Evolutionary conservation across 2,797 vertebrate species (phyloP).

Genomic region (Typhlichthys subterraneus): DNA sequence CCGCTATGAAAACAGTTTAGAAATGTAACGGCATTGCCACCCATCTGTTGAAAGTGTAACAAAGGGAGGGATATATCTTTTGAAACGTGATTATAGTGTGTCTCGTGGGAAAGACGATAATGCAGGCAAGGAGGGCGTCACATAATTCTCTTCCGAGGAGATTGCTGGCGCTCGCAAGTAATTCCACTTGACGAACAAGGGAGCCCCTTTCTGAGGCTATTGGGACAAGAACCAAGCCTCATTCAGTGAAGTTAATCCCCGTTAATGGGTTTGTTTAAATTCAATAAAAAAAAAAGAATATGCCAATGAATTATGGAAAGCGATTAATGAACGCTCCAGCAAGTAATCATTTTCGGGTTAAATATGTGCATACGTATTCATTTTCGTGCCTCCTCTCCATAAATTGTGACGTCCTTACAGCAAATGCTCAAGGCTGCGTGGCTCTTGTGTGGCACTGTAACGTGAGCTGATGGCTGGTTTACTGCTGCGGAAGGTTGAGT

Average conservation of each 20-base stretch:
- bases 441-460: neutral
- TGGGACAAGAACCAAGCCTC: conserved; percentile 75
- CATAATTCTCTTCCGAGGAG: conserved; percentile 71
- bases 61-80: conserved; percentile 49
- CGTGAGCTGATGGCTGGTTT: too few species aligned
- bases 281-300: conserved; percentile 72
- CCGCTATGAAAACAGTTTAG: too few species aligned
- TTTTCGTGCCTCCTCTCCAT: conserved; percentile 29
- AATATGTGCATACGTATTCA: conserved; percentile 75
- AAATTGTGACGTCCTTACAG: neutral
- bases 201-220: conserved; percentile 67
- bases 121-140: conserved; percentile 42
- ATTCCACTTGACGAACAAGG: conserved; percentile 76
- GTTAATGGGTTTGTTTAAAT: conserved; percentile 82
- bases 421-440: conserved; percentile 10
- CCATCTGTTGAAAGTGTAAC: conserved; percentile 13
- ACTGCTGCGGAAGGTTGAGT: neutral
- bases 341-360: conserved; percentile 73
- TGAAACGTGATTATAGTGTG: conserved; percentile 68
- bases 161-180: conserved; percentile 64
- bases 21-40: too few species aligned
- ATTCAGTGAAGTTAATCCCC: conserved; percentile 79
- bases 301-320: conserved; percentile 76
- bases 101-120: conserved; percentile 52
- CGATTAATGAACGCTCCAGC: conserved; percentile 75